Evolutionary conservation across 1,140 invertebrate species (phyloP), one percentile per base, ranked within the genome.

Genomic region (Homalodisca vitripennis): DNA sequence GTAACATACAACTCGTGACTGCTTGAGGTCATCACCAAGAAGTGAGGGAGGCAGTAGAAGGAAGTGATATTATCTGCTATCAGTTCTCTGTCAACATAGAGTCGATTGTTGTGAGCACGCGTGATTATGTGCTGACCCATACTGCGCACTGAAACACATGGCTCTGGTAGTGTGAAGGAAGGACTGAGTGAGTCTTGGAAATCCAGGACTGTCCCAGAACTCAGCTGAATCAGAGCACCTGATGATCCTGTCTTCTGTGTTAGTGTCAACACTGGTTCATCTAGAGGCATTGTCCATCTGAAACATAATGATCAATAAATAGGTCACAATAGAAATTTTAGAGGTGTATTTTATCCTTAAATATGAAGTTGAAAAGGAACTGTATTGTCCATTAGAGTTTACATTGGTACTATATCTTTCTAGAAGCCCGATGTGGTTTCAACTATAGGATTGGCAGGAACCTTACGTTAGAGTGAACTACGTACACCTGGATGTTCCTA

Each of bases 21-120:
- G 6, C 88, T 75, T 32, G 92, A 92, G 20, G 92, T 94, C 20
- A 91, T 77, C 1, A 92, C 77, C 22, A 95, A 77, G 77, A 90
- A 93, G 74, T 90, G 84, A 46, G 86, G 85, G 77, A 91, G 88
- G 31, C 94, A 75, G 72, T 82, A 86, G 70, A 88, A 90, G 3
- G 92, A 94, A 27, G 86, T 92, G 13, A 93, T 86, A 79, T 91
- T 89, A 64, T 84, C 86, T 6, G 84, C 79, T 17, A 88, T 77
- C 75, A 87, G 82, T 60, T 82, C 78, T 14, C 85, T 81, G 78
- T 93, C 85, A 12, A 92, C 79, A 73, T 87, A 91, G 0, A 94
- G 83, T 70, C 84, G 79, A 72, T 89, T 86, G 75, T 86, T 86
- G 10, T 83, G 80, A 69, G 86, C 85, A 1, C 91, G 76, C 26